phyloP scores from a whole-genome alignment of 2,113 vertebrate genomes.

The Paraplagusia blochii region DNA sequence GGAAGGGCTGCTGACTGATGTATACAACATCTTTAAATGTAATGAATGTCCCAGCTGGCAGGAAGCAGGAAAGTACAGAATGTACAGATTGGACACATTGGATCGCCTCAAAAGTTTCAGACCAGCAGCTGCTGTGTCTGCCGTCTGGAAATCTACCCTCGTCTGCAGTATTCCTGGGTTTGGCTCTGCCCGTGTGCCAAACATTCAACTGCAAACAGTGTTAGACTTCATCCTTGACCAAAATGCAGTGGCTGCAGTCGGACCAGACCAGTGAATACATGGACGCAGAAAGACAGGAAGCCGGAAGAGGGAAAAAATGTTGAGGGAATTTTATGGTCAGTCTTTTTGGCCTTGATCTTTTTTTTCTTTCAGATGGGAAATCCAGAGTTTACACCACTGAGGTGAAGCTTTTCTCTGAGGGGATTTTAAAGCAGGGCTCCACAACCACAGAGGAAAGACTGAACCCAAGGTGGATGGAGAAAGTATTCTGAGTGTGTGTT shows the following conservation, averaged over 20 bases:
- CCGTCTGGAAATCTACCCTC: conserved; percentile 1
- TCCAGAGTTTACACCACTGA: conserved; percentile 18
- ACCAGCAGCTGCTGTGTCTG: conserved; percentile 28
- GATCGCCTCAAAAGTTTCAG: conserved; percentile 21
- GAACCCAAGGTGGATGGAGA: neutral
- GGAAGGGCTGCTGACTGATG: conserved; percentile 1
- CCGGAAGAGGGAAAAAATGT: neutral
- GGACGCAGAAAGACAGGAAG: neutral
- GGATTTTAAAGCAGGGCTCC: neutral
- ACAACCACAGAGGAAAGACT: neutral
- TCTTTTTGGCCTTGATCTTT: neutral
- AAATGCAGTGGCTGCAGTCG: neutral
- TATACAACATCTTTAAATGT: neutral
- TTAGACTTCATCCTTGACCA: conserved; percentile 3
- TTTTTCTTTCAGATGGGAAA: neutral
- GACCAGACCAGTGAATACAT: neutral
- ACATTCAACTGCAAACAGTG: conserved; percentile 9
- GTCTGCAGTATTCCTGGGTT: neutral
- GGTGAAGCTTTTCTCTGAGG: neutral
- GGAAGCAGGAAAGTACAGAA: conserved; percentile 58
- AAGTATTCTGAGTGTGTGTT: neutral
- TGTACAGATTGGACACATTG: conserved; percentile 39
- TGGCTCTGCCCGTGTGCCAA: neutral
- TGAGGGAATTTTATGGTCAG: neutral
- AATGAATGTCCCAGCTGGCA: conserved; percentile 48